phyloP scores from a whole-genome alignment of 2,888 invertebrate genomes.

The Clepsis dumicolana region DNA sequence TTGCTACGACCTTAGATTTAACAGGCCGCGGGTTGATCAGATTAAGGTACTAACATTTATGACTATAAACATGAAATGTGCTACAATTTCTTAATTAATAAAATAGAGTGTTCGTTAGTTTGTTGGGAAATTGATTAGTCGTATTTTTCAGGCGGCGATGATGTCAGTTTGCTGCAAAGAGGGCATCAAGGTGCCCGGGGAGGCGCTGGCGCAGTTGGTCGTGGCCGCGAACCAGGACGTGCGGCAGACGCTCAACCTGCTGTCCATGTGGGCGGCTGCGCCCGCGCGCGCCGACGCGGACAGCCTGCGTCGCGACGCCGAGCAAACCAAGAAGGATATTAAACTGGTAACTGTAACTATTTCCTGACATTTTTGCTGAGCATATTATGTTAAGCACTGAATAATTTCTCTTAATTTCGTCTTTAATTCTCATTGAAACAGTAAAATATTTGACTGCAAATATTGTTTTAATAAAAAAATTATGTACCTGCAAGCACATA shows the following conservation, averaged over 20 bases:
- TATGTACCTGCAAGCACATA: too few species aligned
- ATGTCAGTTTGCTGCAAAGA: conserved; percentile 97
- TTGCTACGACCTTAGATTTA: conserved; percentile 96
- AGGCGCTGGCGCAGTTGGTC: conserved; percentile 94
- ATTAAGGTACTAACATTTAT: conserved; percentile 88
- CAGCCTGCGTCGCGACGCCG: conserved; percentile 84
- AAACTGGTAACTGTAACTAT: conserved; percentile 88
- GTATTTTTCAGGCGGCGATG: conserved; percentile 91
- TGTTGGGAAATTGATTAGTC: neutral
- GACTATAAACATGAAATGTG: neutral
- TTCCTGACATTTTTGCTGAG: too few species aligned
- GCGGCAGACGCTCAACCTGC: conserved; percentile 95
- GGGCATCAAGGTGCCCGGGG: conserved; percentile 91
- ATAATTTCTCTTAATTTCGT: too few species aligned
- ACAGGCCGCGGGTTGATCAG: conserved; percentile 94
- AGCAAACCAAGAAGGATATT: conserved; percentile 91
- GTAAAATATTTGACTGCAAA: too few species aligned
- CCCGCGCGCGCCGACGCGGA: conserved; percentile 81
- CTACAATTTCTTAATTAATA: neutral
- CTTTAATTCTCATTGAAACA: too few species aligned
- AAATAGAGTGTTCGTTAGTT: neutral
- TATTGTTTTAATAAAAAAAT: too few species aligned
- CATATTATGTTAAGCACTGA: too few species aligned
- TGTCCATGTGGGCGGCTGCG: conserved; percentile 92
- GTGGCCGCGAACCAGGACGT: conserved; percentile 96